Evolutionary conservation across 2,888 invertebrate genomes (phyloP), one percentile per base, ranked within the genome.

Genomic region (Meliscaeva auricollis): DNA sequence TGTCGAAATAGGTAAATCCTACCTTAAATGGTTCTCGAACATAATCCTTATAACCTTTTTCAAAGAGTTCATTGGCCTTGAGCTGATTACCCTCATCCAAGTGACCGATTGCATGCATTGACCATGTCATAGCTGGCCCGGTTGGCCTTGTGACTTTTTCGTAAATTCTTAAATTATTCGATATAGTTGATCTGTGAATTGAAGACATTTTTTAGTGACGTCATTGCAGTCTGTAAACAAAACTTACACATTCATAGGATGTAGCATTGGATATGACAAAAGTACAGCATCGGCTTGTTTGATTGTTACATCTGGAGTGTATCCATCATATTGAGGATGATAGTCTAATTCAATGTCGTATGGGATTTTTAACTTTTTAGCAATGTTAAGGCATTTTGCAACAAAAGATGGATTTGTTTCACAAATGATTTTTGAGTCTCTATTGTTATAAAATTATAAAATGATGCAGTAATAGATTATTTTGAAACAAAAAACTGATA

Each of bases 41-140:
- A 88, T 94, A 94, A 56, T 91, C 92, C 82, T 92, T 90, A 81
- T 93, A 94, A 88, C 94, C 93, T 70, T 91, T 93, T 68, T 93
- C 92, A 87, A 94, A 94, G 85, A 93, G 90, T 2, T 88, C 88
- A 0, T 91, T 91, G 0, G 94, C 94, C 26, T 92, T 91, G 0
- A 85, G 81, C 1, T 89, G 87, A 41, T 94, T 91, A 0, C 90
- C 91, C 11, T 93, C 87, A 26, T 92, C 92, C 46, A 94, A 89
- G 87, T 93, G 93, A 5, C 94, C 94, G 1, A 94, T 92, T 0
- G 94, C 90, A 89, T 94, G 94, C 94, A 94, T 94, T 58, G 94
- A 93, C 94, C 94, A 94, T 1, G 94, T 94, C 94, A 94, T 94
- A 0, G 94, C 94, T 0, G 94, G 94, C 0, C 94, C 94, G 20